Evolutionary conservation across 2,888 invertebrate species (phyloP).

Genomic region (Drepanosiphum platanoidis): DNA sequence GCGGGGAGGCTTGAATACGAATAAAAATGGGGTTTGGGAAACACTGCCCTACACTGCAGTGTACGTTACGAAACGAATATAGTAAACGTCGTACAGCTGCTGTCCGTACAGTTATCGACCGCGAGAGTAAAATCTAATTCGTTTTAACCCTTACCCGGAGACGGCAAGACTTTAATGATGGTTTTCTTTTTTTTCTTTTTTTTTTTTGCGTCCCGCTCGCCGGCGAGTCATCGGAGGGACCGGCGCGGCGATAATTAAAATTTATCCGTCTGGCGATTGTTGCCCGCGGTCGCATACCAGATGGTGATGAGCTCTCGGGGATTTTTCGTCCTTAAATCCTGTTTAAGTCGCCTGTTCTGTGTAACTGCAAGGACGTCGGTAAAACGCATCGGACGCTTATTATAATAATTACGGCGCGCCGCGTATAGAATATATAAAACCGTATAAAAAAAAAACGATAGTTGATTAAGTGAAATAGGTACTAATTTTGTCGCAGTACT

Average conservation of each 20-base stretch:
- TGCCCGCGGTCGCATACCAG: background rate
- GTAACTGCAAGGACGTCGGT: background rate
- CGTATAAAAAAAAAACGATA: too few relatives aligned
- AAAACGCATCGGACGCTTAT: background rate
- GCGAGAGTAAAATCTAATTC: background rate
- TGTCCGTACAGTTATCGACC: background rate
- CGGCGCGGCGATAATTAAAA: background rate
- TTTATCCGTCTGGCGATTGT: background rate
- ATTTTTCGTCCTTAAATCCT: conserved; percentile 7
- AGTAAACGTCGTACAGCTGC: too few relatives aligned
- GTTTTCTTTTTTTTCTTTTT: background rate
- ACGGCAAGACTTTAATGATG: background rate
- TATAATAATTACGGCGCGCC: too few relatives aligned
- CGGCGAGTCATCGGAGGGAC: background rate
- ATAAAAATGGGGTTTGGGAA: too few relatives aligned
- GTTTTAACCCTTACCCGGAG: background rate
- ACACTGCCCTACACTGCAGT: too few relatives aligned
- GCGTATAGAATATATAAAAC: too few relatives aligned
- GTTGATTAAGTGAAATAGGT: too few relatives aligned
- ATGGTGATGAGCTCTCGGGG: background rate
- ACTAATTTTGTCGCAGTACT: too few relatives aligned
- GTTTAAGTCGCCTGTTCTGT: background rate
- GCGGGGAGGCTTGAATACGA: too few relatives aligned
- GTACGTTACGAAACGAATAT: too few relatives aligned
- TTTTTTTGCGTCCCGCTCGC: too few relatives aligned